Conservation (phyloP, 2,113 vertebrate genomes). For the Callopanchax toddi region DNA sequence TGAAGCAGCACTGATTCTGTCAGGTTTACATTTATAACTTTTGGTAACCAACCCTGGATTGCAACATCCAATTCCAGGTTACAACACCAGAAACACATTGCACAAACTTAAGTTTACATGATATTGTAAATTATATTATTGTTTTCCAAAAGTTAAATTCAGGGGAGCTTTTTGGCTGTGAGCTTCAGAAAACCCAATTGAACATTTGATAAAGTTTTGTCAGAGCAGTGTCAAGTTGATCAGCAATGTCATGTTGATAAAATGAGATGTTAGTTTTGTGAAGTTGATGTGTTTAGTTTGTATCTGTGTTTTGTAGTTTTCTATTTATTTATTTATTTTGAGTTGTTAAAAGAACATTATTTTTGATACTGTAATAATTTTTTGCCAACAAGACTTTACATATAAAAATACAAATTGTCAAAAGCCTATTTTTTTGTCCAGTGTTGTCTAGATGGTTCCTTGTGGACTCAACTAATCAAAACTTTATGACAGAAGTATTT, state of each 20-base stretch:
- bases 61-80: conserved; percentile 17
- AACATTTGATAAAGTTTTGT: conserved; percentile 25
- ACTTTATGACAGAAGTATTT: background rate
- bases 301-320: conserved; percentile 33
- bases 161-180: conserved; percentile 21
- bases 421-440: conserved; percentile 37
- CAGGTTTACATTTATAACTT: conserved; percentile 22
- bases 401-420: conserved; percentile 29
- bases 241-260: conserved; percentile 17
- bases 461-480: too few species aligned
- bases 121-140: conserved; percentile 6
- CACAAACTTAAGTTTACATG: conserved; percentile 27
- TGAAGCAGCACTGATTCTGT: conserved; percentile 20
- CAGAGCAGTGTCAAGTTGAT: conserved; percentile 2
- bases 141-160: conserved; percentile 15
- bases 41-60: conserved; percentile 10
- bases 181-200: background rate
- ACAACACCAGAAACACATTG: conserved; percentile 12
- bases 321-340: conserved; percentile 60
- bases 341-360: conserved; percentile 51
- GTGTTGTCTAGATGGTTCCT: conserved; percentile 17
- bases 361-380: conserved; percentile 68
- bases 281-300: conserved; percentile 11
- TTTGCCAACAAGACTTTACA: conserved; percentile 23
- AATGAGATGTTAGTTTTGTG: conserved; percentile 24